These are phyloP conservation scores for Gavialis gangeticus DNA, from an alignment of 2,113 vertebrate genomes.

Conservation along the genomic window DNA sequence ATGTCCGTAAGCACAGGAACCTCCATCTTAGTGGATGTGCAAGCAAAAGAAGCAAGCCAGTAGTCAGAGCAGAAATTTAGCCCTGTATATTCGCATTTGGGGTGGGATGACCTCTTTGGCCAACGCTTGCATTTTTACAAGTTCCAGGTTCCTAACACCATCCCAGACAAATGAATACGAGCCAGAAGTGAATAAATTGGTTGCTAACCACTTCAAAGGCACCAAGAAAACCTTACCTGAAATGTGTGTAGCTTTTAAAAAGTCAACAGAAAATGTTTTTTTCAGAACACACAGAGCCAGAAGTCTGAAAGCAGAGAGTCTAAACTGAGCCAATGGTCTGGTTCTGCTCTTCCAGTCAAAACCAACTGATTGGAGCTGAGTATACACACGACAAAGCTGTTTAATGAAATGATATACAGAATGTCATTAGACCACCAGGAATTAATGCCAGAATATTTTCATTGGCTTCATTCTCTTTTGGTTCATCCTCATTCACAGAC, in stretches of 20 bases:
- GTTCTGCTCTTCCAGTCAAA: constrained; percentile 42
- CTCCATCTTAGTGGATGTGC: neutral
- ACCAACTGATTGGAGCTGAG: constrained; percentile 44
- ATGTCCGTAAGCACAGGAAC: neutral
- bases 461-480: constrained; percentile 18
- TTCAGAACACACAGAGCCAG: constrained; percentile 31
- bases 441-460: constrained; percentile 60
- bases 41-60: neutral
- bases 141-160: constrained; percentile 43
- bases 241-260: neutral
- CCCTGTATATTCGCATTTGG: neutral
- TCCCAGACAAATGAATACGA: constrained; percentile 44
- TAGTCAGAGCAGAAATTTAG: constrained; percentile 26
- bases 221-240: constrained; percentile 69
- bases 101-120: constrained; percentile 27
- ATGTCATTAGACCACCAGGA: constrained; percentile 48
- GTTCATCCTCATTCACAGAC: constrained; percentile 38
- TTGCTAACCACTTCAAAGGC: constrained; percentile 46
- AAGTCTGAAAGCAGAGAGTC: constrained; percentile 34
- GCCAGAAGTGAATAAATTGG: constrained; percentile 29
- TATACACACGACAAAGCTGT: constrained; percentile 1
- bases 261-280: constrained; percentile 51
- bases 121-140: constrained; percentile 18
- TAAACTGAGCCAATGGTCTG: constrained; percentile 19
- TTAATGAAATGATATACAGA: constrained; percentile 51